Evolutionary conservation across 2,113 vertebrate species (phyloP).

Genomic region (Argyrosomus japonicus): DNA sequence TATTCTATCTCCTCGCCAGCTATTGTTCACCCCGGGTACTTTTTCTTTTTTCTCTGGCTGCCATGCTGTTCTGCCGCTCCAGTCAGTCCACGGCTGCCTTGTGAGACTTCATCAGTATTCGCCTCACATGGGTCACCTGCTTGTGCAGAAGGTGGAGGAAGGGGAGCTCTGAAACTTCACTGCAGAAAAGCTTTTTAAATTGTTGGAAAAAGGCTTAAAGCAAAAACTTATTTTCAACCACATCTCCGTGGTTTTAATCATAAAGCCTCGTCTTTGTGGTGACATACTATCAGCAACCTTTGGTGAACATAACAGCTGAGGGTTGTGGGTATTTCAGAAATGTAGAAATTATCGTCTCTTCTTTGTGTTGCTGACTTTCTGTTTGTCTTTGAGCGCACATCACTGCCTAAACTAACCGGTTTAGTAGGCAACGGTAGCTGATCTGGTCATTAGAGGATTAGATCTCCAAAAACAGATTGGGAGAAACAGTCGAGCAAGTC

Average conservation of each 20-base stretch:
- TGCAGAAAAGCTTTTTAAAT: slow-evolving; percentile 40
- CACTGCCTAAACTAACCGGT: not conserved
- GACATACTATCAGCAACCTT: not conserved
- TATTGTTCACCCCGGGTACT: slow-evolving; percentile 63
- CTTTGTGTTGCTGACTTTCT: not conserved
- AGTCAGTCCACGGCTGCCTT: slow-evolving; percentile 42
- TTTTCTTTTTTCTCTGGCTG: slow-evolving; percentile 19
- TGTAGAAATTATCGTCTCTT: not conserved
- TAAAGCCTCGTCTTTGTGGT: not conserved
- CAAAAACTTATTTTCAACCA: not conserved
- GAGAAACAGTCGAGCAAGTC: not conserved
- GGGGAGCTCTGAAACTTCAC: slow-evolving; percentile 29
- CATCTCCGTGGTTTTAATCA: not conserved
- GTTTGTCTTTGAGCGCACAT: not conserved
- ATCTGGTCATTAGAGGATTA: not conserved
- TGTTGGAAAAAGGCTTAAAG: slow-evolving; percentile 14
- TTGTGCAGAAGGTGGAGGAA: slow-evolving; percentile 35
- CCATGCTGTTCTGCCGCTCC: slow-evolving; percentile 36
- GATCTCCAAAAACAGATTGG: not conserved
- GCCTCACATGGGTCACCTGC: slow-evolving; percentile 70
- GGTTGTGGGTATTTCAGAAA: not conserved
- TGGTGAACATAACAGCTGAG: not conserved
- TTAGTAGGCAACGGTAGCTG: not conserved
- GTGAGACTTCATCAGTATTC: slow-evolving; percentile 70
- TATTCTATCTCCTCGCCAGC: slow-evolving; percentile 46